These are phyloP conservation scores for Phocoena phocoena DNA, from an alignment of 2,113 vertebrate species.

Conservation along the genomic window DNA sequence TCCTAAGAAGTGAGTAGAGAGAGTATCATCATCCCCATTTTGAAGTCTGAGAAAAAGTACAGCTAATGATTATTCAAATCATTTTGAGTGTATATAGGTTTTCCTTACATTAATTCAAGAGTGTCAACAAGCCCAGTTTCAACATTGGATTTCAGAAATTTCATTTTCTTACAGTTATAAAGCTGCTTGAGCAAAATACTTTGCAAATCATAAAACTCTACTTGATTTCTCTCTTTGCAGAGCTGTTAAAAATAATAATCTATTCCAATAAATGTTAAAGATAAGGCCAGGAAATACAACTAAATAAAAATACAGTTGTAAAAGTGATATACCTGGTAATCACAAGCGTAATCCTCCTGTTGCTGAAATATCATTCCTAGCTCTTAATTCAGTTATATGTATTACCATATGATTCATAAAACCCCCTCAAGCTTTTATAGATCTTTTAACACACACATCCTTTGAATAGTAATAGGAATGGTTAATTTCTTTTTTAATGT, in stretches of 20 bases:
- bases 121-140: slow-evolving; percentile 23
- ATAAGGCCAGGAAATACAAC: slow-evolving; percentile 46
- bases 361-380: neutral
- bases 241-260: slow-evolving; percentile 62
- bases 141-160: slow-evolving; percentile 43
- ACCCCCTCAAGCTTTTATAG: neutral
- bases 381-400: slow-evolving; percentile 47
- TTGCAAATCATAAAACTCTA: slow-evolving; percentile 50
- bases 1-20: neutral
- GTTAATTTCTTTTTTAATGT: neutral
- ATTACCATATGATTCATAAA: slow-evolving; percentile 41
- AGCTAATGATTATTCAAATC: slow-evolving; percentile 19
- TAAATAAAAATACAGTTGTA: slow-evolving; percentile 58
- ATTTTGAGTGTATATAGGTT: neutral
- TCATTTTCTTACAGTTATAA: slow-evolving; percentile 23
- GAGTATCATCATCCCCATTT: neutral
- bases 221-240: slow-evolving; percentile 54
- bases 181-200: slow-evolving; percentile 40
- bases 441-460: slow-evolving; percentile 2
- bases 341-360: neutral
- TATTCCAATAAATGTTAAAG: slow-evolving; percentile 43
- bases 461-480: neutral
- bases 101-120: slow-evolving; percentile 17
- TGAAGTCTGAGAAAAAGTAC: neutral
- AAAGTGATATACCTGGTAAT: slow-evolving; percentile 62